These are phyloP conservation scores for Eilema depressum DNA, from an alignment of 2,888 invertebrate species.

Conservation along the genomic window DNA sequence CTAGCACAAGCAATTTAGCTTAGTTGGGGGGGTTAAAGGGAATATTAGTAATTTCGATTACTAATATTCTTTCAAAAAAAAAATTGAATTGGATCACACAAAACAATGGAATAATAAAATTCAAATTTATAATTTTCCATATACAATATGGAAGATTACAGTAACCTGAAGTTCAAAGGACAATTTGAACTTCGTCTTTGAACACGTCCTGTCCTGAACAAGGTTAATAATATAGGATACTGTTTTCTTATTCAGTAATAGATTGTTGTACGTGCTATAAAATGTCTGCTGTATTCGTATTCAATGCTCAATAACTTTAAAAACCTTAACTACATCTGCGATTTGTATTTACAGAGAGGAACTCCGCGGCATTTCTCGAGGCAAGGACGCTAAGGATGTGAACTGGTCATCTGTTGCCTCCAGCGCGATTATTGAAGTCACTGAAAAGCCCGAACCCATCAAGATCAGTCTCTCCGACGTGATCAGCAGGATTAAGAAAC, in stretches of 20 bases:
- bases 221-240: neutral
- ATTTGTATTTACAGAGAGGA: constrained; percentile 89
- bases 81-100: neutral
- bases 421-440: constrained; percentile 84
- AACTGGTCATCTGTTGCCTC: constrained; percentile 94
- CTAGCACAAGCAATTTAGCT: no score
- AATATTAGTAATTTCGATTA: no score
- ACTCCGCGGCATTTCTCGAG: constrained; percentile 93
- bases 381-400: constrained; percentile 93
- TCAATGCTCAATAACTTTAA: neutral
- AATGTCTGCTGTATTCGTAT: neutral
- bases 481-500: constrained; percentile 90
- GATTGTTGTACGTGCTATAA: neutral
- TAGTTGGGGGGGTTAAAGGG: no score
- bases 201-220: neutral
- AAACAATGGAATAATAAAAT: neutral
- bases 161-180: neutral
- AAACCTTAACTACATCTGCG: neutral
- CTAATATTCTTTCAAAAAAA: no score
- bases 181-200: no score
- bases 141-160: neutral
- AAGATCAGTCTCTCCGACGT: constrained; percentile 92
- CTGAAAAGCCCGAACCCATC: constrained; percentile 91
- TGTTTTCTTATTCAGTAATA: neutral
- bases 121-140: neutral